Conservation (phyloP, 1,140 invertebrate genomes). For the Brachionus plicatilis region DNA sequence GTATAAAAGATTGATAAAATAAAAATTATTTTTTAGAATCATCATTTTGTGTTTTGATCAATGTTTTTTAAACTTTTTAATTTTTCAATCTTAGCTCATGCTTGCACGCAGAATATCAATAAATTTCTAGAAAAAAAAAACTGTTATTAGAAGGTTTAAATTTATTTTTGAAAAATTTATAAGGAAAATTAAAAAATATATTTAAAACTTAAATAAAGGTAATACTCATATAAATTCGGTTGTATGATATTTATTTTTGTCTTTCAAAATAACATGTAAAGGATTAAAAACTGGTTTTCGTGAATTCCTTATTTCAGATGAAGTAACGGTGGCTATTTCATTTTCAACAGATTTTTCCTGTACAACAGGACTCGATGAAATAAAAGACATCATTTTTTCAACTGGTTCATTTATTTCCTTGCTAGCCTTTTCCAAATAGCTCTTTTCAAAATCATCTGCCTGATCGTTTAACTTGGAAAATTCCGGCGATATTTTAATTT, state of each 20-base stretch:
- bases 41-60: no score
- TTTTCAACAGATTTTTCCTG: neutral
- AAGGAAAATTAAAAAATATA: neutral
- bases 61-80: no score
- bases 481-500: neutral
- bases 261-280: conserved; percentile 40
- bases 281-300: conserved; percentile 39
- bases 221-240: conserved; percentile 38
- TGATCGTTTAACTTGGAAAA: neutral
- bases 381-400: neutral
- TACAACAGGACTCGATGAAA: neutral
- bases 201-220: neutral
- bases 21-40: no score
- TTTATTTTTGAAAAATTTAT: neutral
- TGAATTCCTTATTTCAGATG: neutral
- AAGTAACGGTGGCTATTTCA: neutral
- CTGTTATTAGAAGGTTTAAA: no score
- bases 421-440: conserved; percentile 13
- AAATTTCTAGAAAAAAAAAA: no score
- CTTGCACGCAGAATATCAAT: no score
- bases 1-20: no score
- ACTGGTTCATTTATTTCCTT: conserved; percentile 7
- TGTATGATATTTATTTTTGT: conserved; percentile 41
- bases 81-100: no score
- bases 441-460: neutral